Evolutionary conservation across 2,888 invertebrate genomes (phyloP).

Genomic region (Masnerella sp.): DNA sequence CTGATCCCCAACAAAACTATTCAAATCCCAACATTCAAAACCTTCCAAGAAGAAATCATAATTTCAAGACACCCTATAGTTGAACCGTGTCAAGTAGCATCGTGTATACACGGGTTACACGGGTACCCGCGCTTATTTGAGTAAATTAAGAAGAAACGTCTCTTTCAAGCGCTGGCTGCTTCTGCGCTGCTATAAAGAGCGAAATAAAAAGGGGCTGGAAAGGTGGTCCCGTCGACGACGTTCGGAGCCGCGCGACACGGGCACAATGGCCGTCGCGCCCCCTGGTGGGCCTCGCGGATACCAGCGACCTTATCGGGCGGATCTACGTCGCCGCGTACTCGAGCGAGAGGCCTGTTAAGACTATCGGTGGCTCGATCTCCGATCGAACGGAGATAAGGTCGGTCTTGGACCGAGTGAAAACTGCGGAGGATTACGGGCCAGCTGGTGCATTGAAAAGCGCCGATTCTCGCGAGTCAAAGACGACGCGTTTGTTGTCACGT

Average conservation of each 20-base stretch:
- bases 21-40: too few relatives aligned
- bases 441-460: constrained; percentile 69
- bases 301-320: constrained; percentile 73
- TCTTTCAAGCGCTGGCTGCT: constrained; percentile 41
- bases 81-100: constrained; percentile 38
- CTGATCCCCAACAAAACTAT: too few relatives aligned
- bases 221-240: constrained; percentile 35
- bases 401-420: constrained; percentile 61
- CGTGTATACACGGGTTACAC: constrained; percentile 56
- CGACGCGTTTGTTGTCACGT: constrained; percentile 67
- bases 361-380: constrained; percentile 74
- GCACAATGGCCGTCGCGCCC: constrained; percentile 67
- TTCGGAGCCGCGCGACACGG: constrained; percentile 62
- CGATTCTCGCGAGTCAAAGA: constrained; percentile 61
- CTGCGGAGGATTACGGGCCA: constrained; percentile 73
- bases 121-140: constrained; percentile 61
- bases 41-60: too few relatives aligned
- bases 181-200: constrained; percentile 35
- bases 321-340: constrained; percentile 71
- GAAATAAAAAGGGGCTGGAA: constrained; percentile 39
- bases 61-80: constrained; percentile 18
- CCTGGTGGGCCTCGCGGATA: constrained; percentile 75
- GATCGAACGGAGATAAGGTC: constrained; percentile 73
- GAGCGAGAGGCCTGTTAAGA: constrained; percentile 74
- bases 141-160: constrained; percentile 64